phyloP scores from a whole-genome alignment of 2,888 invertebrate genomes.

The Andrena fulva region DNA sequence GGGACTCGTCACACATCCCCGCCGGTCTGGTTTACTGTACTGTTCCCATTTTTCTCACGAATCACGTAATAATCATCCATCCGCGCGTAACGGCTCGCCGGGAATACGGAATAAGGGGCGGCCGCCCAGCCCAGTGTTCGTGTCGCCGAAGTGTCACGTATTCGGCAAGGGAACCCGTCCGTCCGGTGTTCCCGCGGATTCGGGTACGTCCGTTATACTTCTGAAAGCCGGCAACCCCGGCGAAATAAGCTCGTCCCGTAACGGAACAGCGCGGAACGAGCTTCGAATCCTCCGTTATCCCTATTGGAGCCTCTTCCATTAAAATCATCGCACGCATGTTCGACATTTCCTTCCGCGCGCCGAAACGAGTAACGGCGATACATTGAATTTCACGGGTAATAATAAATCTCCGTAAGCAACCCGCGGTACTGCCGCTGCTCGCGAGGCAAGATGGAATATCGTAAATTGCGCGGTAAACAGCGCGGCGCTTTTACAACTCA shows the following conservation, averaged over 20 bases:
- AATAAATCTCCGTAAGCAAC: no score
- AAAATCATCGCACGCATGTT: neutral
- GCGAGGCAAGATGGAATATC: no score
- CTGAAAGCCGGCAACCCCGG: neutral
- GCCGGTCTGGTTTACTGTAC: slow-evolving; percentile 41
- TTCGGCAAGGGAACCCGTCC: slow-evolving; percentile 17
- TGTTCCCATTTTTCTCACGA: slow-evolving; percentile 21
- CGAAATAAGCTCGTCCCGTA: neutral
- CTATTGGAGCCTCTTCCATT: neutral
- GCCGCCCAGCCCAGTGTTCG: neutral
- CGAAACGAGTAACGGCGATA: neutral
- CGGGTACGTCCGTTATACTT: slow-evolving; percentile 63
- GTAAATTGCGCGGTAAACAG: no score
- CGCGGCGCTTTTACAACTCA: no score
- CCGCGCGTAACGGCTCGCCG: neutral
- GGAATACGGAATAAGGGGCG: slow-evolving; percentile 10
- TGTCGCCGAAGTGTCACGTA: neutral
- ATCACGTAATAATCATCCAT: slow-evolving; percentile 33
- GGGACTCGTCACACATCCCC: neutral
- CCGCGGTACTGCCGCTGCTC: no score
- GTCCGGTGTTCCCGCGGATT: slow-evolving; percentile 54
- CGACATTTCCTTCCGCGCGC: neutral
- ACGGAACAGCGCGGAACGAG: neutral
- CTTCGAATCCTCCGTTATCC: neutral
- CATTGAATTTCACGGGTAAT: no score